Conservation (phyloP, 2,797 vertebrate species). For the Platyrinchus mystaceus region DNA sequence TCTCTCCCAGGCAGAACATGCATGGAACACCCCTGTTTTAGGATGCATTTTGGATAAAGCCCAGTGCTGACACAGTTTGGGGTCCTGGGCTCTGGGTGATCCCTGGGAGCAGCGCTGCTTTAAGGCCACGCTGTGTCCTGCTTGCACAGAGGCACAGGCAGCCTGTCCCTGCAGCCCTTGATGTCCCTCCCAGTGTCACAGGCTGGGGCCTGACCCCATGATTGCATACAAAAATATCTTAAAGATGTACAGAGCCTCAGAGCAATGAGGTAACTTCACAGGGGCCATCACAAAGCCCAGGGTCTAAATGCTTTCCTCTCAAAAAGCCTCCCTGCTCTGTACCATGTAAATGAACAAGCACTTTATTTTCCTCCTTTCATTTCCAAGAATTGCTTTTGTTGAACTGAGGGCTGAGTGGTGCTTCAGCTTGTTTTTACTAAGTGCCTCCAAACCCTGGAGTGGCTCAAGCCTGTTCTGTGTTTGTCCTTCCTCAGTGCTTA, state of each 20-base stretch:
- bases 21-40: accelerated
- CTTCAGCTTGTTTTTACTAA: constrained; percentile 3
- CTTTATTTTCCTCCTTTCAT: not conserved
- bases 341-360: accelerated
- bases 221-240: not conserved
- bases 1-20: not conserved
- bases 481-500: not conserved
- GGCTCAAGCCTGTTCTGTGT: not conserved
- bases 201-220: accelerated
- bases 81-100: not conserved
- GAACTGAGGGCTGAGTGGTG: not conserved
- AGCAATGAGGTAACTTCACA: not conserved
- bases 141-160: not conserved
- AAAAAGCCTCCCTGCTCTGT: not conserved
- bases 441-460: not conserved
- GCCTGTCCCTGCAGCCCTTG: not conserved
- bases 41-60: not conserved
- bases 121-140: accelerated
- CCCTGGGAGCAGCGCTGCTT: not conserved
- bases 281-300: accelerated
- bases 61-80: not conserved
- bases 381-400: constrained; percentile 8
- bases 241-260: accelerated
- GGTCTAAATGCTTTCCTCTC: not conserved
- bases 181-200: accelerated